phyloP scores from a whole-genome alignment of 2,888 invertebrate species.

The Cremastobaeus sp. region DNA sequence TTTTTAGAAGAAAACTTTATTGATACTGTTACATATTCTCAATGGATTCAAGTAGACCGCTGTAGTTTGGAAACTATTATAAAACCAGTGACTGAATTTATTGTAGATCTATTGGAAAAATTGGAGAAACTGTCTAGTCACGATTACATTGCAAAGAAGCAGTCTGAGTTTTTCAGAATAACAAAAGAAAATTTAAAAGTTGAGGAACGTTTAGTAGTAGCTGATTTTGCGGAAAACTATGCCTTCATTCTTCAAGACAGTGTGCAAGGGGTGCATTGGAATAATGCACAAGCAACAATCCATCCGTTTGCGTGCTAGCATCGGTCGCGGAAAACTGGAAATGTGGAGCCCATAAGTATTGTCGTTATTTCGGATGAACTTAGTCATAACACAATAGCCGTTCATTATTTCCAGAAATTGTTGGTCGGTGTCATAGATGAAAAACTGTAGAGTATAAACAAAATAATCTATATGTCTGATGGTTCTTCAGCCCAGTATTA shows the following conservation, averaged over 20 bases:
- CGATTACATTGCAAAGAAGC: too few species aligned
- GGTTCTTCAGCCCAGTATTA: constrained; percentile 49
- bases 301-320: background rate
- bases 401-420: constrained; percentile 20
- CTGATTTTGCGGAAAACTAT: background rate
- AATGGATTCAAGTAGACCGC: too few species aligned
- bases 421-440: constrained; percentile 10
- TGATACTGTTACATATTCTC: constrained; percentile 10
- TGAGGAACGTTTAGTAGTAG: background rate
- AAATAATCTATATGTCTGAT: constrained; percentile 46
- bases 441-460: background rate
- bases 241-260: background rate
- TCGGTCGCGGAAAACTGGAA: background rate
- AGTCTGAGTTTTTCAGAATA: too few species aligned
- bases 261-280: constrained; percentile 1
- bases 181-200: background rate
- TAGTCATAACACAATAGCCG: constrained; percentile 30
- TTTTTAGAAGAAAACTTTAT: constrained; percentile 5
- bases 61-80: too few species aligned
- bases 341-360: background rate
- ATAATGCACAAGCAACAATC: background rate
- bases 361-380: too few species aligned
- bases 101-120: too few species aligned
- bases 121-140: too few species aligned
- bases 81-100: too few species aligned